These are phyloP conservation scores for Probosciger aterrimus DNA, from an alignment of 2,113 vertebrate genomes.

Conservation along the genomic window DNA sequence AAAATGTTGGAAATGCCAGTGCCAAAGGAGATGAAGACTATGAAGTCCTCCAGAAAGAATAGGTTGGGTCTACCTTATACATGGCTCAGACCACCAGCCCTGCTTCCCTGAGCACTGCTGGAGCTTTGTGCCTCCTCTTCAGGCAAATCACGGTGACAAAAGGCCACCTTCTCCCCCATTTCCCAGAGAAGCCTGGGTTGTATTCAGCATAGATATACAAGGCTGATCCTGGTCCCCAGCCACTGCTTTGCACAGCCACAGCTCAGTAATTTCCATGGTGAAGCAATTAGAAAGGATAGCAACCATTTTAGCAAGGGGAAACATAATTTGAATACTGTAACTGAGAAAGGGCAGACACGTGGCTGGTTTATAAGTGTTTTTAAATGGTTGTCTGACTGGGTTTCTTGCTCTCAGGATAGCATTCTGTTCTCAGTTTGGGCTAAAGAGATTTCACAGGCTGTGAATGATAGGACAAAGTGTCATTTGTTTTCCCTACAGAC, in stretches of 20 bases:
- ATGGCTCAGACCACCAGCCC: not conserved
- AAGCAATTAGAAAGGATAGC: not conserved
- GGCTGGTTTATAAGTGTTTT: not conserved
- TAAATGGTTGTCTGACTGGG: not conserved
- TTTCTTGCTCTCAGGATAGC: constrained; percentile 13
- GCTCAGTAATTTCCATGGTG: not conserved
- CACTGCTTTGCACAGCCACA: not conserved
- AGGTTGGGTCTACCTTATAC: too few relatives aligned
- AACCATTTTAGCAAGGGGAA: not conserved
- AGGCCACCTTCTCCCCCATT: not conserved
- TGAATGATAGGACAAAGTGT: constrained; percentile 24
- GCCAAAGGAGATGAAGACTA: not conserved
- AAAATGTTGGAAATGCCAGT: not conserved
- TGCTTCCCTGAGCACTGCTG: rapidly evolving
- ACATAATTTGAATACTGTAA: not conserved
- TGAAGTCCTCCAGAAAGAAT: not conserved
- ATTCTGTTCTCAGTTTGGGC: constrained; percentile 43
- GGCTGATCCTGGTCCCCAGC: not conserved
- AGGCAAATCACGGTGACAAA: not conserved
- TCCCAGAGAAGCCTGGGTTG: not conserved
- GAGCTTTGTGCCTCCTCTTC: not conserved
- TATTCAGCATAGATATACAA: not conserved
- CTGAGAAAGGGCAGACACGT: not conserved
- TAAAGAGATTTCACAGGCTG: constrained; percentile 41
- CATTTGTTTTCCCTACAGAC: constrained; percentile 37